Conservation (phyloP, 2,797 vertebrate species). For the Poecilia wingei region DNA sequence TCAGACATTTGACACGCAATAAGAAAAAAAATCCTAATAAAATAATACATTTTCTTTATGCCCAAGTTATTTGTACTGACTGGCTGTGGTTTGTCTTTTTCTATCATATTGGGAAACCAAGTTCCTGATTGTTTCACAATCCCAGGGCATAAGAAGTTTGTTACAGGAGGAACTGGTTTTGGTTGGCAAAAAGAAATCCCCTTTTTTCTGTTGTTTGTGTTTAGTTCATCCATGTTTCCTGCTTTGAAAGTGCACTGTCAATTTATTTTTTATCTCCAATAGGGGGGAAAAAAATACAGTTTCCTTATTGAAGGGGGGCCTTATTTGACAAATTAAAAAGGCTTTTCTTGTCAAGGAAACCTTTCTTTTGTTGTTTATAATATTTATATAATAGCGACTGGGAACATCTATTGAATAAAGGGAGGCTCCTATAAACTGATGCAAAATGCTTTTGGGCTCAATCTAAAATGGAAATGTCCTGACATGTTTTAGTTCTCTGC, state of each 20-base stretch:
- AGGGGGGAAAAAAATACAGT: not conserved
- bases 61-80: not conserved
- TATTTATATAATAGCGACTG: not conserved
- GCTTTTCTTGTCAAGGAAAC: not conserved
- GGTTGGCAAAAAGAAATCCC: not conserved
- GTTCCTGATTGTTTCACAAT: not conserved
- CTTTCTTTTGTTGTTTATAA: not conserved
- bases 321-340: not conserved
- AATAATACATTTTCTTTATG: not conserved
- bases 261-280: not conserved
- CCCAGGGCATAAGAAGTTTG: not conserved
- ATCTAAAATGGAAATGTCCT: not conserved
- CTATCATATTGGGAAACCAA: not conserved
- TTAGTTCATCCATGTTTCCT: not conserved
- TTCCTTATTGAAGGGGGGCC: no score
- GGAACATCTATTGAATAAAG: not conserved
- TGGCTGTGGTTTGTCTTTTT: not conserved
- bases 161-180: not conserved
- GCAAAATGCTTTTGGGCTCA: not conserved
- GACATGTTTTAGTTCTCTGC: not conserved
- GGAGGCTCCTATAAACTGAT: not conserved
- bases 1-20: not conserved
- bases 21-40: not conserved
- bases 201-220: not conserved
- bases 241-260: not conserved